Conservation (phyloP, 2,888 invertebrate genomes). For the Pyralis farinalis region DNA sequence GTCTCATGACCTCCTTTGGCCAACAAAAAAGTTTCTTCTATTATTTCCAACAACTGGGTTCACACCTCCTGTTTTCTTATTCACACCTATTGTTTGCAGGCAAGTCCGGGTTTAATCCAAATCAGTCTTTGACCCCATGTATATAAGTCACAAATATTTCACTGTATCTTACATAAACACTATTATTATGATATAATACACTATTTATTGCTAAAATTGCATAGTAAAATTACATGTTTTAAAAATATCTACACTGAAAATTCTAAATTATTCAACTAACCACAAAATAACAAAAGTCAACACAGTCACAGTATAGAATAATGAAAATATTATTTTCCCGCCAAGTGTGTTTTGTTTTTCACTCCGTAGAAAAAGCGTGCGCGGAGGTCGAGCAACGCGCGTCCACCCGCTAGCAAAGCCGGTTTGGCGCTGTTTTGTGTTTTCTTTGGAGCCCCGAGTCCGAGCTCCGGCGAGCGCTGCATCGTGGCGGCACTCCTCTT, state of each 20-base stretch:
- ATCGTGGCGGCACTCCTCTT: conserved; percentile 34
- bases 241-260: not conserved
- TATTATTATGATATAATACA: too few species aligned
- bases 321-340: conserved; percentile 43
- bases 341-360: conserved; percentile 42
- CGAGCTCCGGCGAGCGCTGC: conserved; percentile 25
- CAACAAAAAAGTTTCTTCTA: conserved; percentile 6
- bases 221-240: not conserved
- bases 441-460: conserved; percentile 61
- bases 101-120: conserved; percentile 34
- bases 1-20: not conserved
- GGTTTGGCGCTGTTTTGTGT: conserved; percentile 64
- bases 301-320: not conserved
- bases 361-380: conserved; percentile 22
- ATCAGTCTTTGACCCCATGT: conserved; percentile 15
- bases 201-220: not conserved
- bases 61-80: conserved; percentile 32
- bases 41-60: conserved; percentile 2
- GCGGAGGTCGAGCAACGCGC: conserved; percentile 36
- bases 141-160: conserved; percentile 28
- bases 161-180: not conserved
- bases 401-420: conserved; percentile 66
- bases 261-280: not conserved
- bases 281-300: not conserved
- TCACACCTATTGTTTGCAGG: conserved; percentile 30